phyloP scores from a whole-genome alignment of 2,113 vertebrate species.

The Sceloporus tristichus region DNA sequence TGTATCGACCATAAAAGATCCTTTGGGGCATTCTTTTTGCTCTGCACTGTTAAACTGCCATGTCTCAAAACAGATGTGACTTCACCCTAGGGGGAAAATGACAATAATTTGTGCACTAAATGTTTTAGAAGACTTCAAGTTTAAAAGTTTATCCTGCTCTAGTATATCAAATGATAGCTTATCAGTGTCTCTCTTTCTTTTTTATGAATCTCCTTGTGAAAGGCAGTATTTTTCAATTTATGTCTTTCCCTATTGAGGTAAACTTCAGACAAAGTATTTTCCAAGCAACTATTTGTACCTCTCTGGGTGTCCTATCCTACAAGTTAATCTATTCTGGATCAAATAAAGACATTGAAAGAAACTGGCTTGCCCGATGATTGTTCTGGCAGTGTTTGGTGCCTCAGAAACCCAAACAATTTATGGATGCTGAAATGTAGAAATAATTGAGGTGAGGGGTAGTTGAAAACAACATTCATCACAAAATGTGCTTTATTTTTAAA shows the following conservation, averaged over 20 bases:
- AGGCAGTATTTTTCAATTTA: slow-evolving; percentile 59
- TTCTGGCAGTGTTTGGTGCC: neutral
- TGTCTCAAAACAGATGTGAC: slow-evolving; percentile 33
- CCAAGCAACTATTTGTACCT: neutral
- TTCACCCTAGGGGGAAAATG: neutral
- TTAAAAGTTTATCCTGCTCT: slow-evolving; percentile 61
- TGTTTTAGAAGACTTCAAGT: slow-evolving; percentile 39
- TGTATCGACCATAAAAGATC: slow-evolving; percentile 29
- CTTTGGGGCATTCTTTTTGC: slow-evolving; percentile 23
- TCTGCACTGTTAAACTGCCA: slow-evolving; percentile 1
- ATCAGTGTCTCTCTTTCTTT: slow-evolving; percentile 50
- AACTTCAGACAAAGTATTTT: neutral
- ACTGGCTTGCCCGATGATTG: neutral
- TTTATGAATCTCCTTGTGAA: slow-evolving; percentile 36
- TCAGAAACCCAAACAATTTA: neutral
- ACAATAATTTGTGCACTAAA: slow-evolving; percentile 47
- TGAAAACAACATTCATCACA: neutral
- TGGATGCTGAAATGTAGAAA: neutral
- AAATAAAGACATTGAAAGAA: neutral
- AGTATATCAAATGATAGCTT: slow-evolving; percentile 53
- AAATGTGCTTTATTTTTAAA: neutral
- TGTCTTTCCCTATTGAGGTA: neutral
- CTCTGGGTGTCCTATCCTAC: neutral
- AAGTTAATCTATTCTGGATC: neutral
- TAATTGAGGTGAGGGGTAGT: neutral